Conservation (phyloP, 1,140 invertebrate species). For the Acyrthosiphon pisum region DNA sequence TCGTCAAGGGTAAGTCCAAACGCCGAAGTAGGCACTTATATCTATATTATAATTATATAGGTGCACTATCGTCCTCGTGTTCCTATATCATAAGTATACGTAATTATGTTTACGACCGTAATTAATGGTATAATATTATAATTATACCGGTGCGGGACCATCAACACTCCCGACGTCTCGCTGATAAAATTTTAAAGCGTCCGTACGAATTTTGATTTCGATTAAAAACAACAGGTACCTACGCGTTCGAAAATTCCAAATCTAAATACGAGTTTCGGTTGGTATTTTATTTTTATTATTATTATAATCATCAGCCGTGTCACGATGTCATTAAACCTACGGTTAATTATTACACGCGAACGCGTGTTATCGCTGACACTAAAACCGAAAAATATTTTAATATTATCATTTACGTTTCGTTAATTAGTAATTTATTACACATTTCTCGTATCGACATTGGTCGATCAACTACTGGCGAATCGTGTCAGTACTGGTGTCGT, state of each 20-base stretch:
- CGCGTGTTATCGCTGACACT: not conserved
- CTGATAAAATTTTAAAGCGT: not conserved
- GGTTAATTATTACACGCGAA: not conserved
- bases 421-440: not conserved
- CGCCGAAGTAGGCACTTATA: not conserved
- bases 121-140: not conserved
- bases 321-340: not conserved
- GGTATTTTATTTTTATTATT: not conserved
- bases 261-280: not conserved
- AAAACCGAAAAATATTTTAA: not conserved
- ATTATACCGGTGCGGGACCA: not conserved
- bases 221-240: not conserved
- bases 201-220: not conserved
- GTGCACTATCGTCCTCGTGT: not conserved
- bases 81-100: not conserved
- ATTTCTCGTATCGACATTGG: not conserved
- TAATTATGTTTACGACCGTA: not conserved
- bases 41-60: not conserved
- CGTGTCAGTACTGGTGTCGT: not conserved
- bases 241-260: not conserved
- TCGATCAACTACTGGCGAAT: not conserved
- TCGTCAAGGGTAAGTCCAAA: conserved; percentile 40
- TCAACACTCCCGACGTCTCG: not conserved
- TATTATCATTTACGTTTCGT: not conserved
- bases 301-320: not conserved